Base-by-base conservation (phyloP, 2,888 invertebrate species). In the Apotomis turbidana region DNA sequence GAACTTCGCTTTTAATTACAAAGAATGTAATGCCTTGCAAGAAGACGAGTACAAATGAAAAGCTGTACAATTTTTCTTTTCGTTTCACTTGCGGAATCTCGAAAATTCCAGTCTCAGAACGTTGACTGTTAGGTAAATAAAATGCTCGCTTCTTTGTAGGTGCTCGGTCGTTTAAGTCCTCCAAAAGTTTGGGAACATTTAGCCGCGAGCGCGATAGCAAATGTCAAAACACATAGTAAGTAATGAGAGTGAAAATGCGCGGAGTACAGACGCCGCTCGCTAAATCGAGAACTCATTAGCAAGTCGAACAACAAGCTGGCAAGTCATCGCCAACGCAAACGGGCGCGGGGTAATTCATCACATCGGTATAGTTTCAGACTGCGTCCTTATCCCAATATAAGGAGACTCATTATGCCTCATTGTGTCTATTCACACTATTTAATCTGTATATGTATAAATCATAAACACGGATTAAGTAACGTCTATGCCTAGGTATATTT, bases 241-340 rank as follows among this genome's bases (percentile, higher is more conserved):
- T 84, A 85, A 87, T 85, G 83, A 83, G 83, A 82, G 81, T 82
- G 80, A 86, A 86, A 86, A 84, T 83, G 81, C 81, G 78, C 82
- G 80, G 78, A 81, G 86, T 83, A 80, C 81, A 83, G 84, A 85
- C 79, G 79, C 78, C 80, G 78, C 80, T 82, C 78, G 79, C 82
- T 85, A 85, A 85, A 88, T 88, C 85, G 85, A 86, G 86, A 89
- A 88, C 88, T 89, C 89, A 88, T 89, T 89, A 89, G 88, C 86
- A 89, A 89, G 88, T 88, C 86, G 85, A 89, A 89, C 88, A 88
- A 87, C 85, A 85, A 82, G 82, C 84, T 83, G 83, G 87, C 88
- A 87, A 89, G 89, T 89, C 88, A 89, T 88, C 82, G 83, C 82
- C 64, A 61, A 60, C 67, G 67, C 62, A 66, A 55, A 60, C 67